Evolutionary conservation across 2,888 invertebrate species (phyloP).

Genomic region (Rhopalosiphum nymphaeae): DNA sequence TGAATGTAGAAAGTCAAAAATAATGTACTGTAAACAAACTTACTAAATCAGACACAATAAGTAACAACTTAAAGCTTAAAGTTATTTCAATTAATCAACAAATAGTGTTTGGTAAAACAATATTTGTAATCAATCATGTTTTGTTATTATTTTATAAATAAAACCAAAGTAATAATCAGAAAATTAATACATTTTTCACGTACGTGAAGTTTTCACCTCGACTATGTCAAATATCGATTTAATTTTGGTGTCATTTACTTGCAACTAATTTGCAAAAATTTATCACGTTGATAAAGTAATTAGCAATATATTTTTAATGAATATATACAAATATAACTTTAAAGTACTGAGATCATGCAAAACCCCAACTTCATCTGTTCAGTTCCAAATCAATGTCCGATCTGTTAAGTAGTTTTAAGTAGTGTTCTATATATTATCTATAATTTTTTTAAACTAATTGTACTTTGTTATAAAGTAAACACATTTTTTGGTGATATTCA

Average conservation of each 20-base stretch:
- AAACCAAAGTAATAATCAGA: not conserved
- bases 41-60: not conserved
- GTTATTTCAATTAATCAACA: conserved; percentile 11
- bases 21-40: not conserved
- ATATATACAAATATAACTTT: not conserved
- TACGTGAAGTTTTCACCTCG: not conserved
- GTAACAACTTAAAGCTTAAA: not conserved
- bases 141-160: not conserved
- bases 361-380: not conserved
- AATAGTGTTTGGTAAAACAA: not conserved
- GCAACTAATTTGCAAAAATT: not conserved
- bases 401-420: not conserved
- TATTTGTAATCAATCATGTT: not conserved
- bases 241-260: not conserved
- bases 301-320: not conserved
- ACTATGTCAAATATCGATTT: not conserved
- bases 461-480: not conserved
- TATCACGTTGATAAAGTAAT: not conserved
- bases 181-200: not conserved
- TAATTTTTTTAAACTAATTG: not conserved
- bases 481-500: not conserved
- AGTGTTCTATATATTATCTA: not conserved
- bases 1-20: not conserved
- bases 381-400: not conserved
- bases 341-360: not conserved